phyloP scores from a whole-genome alignment of 2,797 vertebrate genomes.

The Sebastes vulpes region DNA sequence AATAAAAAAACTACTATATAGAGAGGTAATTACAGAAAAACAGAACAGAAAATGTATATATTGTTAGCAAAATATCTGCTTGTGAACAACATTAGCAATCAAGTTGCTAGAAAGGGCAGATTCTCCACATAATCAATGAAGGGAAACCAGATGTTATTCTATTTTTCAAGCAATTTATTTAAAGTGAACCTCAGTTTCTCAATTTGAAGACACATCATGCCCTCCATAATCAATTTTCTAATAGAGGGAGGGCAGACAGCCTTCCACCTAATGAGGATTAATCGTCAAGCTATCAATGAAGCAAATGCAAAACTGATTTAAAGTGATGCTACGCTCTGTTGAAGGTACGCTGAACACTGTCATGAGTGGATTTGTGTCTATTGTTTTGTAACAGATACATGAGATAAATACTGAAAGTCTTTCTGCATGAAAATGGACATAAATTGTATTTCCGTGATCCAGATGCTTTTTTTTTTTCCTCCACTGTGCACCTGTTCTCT shows the following conservation, averaged over 20 bases:
- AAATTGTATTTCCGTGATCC: conserved; percentile 28
- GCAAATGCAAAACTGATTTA: conserved; percentile 18
- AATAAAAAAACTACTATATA: background rate
- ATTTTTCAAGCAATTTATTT: conserved; percentile 12
- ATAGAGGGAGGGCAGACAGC: conserved; percentile 5
- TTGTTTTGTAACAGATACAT: conserved; percentile 30
- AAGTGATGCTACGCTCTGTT: conserved; percentile 6
- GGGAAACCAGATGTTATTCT: background rate
- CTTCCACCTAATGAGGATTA: conserved; percentile 47
- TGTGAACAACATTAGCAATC: background rate
- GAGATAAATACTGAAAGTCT: conserved; percentile 27
- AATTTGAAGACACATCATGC: background rate
- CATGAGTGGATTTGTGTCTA: conserved; percentile 8
- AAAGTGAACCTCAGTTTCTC: conserved; percentile 3
- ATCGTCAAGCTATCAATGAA: conserved; percentile 20
- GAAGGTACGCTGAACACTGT: background rate
- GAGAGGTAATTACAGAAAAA: background rate
- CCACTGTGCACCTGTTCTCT: conserved; percentile 50
- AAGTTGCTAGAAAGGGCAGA: background rate
- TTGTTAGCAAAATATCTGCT: background rate
- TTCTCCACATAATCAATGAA: background rate
- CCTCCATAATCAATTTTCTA: background rate
- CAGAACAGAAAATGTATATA: background rate
- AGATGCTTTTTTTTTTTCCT: conserved; percentile 13
- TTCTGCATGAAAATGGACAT: conserved; percentile 14